Base-by-base conservation (phyloP, 2,888 invertebrate genomes). In the Ophion ellenae region DNA sequence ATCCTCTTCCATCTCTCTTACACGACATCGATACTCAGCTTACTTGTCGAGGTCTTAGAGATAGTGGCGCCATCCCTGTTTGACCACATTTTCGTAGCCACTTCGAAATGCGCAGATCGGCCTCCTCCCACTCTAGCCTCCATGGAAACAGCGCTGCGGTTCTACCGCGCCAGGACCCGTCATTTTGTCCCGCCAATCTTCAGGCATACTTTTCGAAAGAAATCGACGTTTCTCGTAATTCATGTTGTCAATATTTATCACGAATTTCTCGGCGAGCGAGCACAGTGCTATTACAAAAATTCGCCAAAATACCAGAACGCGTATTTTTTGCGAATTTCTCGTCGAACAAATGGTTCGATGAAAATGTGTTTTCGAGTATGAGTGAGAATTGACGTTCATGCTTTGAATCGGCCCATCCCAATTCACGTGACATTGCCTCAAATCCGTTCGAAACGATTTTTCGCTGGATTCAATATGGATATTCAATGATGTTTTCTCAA, bases 141-240 rank as follows among this genome's bases (percentile, higher is more conserved):
- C 24, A 1, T 24, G n/a, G n/a, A 32, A 5, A 40, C 5, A 40
- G 40, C 40, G 7, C 7, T 40, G 9, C 40, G 40, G 40, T 40
- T 0, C 1, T 0, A 5, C 40, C 9, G 9, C 40, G 40, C 40
- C 40, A 9, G 1, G 7, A 2, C 40, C 40, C 40, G 40, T 32
- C 63, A 75, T 75, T 70, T 67, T 63, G 20, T 57, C 70, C 69
- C 81, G 47, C 69, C 63, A 81, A 20, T 61, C 70, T 32, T 47
- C 17, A 75, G 45, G 67, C 28, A 14, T 59, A 59, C n/a, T 53
- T 63, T 75, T 75, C 69, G 75, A 70, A 75, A 63, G 53, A 64
- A 53, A 36, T 20, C 5, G 32, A 40, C 45, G 32, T 5, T 74
- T 69, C 36, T 81, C n/a, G 14, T 40, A 0, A 0, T 40, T 40